These are phyloP conservation scores for Meriones psammophilus DNA, from an alignment of 2,797 vertebrate species.

Conservation along the genomic window DNA sequence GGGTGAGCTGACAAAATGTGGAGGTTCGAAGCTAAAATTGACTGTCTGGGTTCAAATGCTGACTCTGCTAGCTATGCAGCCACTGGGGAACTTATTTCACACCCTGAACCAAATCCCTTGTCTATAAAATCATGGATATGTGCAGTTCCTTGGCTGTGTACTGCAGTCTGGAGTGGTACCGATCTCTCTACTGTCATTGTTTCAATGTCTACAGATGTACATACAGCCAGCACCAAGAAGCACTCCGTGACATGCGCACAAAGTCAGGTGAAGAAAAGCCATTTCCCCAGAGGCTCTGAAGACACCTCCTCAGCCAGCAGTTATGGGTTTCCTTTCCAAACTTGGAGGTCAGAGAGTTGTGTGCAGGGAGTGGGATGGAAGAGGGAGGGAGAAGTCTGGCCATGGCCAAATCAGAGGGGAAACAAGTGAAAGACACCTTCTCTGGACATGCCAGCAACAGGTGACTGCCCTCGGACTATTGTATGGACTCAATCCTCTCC, in stretches of 20 bases:
- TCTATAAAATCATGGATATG: neutral
- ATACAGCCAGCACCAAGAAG: neutral
- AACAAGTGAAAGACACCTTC: neutral
- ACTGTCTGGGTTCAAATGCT: neutral
- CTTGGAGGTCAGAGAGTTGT: neutral
- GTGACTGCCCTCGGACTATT: neutral
- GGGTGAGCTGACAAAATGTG: neutral
- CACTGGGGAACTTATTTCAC: no score
- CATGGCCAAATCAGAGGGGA: neutral
- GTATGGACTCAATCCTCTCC: neutral
- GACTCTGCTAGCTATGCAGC: neutral
- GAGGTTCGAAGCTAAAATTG: neutral
- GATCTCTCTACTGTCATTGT: neutral
- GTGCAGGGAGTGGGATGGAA: fast-evolving
- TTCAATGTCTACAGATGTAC: neutral
- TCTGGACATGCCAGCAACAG: neutral
- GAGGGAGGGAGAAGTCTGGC: no score
- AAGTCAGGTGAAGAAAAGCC: neutral
- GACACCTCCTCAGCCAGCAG: neutral
- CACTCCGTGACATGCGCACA: neutral
- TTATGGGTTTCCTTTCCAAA: neutral
- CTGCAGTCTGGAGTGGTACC: fast-evolving
- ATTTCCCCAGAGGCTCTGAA: neutral
- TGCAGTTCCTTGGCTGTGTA: neutral
- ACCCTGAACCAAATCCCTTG: neutral